Evolutionary conservation across 2,797 vertebrate species (phyloP).

Genomic region (Meriones psammophilus): DNA sequence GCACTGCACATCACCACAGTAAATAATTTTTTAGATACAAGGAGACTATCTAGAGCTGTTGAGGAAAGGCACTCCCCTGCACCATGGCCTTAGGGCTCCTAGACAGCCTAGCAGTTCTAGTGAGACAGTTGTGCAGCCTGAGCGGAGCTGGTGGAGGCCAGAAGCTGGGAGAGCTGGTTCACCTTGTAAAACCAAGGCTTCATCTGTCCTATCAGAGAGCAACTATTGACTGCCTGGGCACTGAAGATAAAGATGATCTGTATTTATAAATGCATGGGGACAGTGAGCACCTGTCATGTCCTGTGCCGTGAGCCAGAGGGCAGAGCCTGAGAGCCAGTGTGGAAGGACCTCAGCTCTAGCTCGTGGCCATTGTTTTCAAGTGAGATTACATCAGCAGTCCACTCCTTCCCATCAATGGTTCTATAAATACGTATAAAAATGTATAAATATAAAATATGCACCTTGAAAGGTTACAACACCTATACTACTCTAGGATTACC

Average conservation of each 20-base stretch:
- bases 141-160: neutral
- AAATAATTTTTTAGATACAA: constrained; percentile 80
- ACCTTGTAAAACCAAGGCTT: neutral
- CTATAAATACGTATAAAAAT: neutral
- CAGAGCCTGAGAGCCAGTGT: neutral
- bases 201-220: neutral
- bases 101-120: neutral
- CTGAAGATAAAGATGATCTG: neutral
- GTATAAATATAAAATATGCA: neutral
- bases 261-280: constrained; percentile 5
- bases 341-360: neutral
- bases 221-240: neutral
- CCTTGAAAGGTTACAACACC: neutral
- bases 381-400: neutral
- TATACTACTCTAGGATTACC: neutral
- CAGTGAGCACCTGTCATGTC: neutral
- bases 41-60: constrained; percentile 61
- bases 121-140: neutral
- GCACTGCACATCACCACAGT: constrained; percentile 79
- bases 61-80: constrained; percentile 12
- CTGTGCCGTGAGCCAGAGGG: neutral
- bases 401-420: neutral
- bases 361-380: neutral
- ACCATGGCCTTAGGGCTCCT: neutral
- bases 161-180: neutral